Percentiles rank a stretch among this genome's conserved stretches.
Conservation (phyloP, 2,797 vertebrate genomes). For the Onychomys torridus region DNA sequence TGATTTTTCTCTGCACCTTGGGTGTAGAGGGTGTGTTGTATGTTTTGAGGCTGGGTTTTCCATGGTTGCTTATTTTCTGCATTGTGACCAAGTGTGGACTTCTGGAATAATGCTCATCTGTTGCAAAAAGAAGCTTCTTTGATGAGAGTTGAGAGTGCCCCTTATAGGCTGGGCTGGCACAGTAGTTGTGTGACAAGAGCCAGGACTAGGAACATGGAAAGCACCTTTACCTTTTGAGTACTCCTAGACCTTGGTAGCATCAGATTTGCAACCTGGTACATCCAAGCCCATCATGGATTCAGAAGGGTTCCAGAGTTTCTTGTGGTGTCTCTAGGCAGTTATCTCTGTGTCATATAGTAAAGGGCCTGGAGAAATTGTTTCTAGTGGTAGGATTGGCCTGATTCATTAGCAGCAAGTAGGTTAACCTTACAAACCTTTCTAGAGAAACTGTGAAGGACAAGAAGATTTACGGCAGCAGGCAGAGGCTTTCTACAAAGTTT, state of each 20-base stretch:
- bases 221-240: not conserved
- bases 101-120: too few relatives aligned
- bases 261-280: not conserved
- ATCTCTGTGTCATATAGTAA: not conserved
- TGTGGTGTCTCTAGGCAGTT: fast-evolving
- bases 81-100: not conserved
- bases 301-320: not conserved
- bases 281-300: not conserved
- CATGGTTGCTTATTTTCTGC: not conserved
- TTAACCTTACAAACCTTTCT: not conserved
- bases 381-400: not conserved
- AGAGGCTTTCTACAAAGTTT: not conserved
- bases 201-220: not conserved
- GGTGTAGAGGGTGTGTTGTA: not conserved
- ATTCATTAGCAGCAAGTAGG: not conserved
- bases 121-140: not conserved
- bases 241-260: not conserved
- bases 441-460: not conserved
- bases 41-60: not conserved
- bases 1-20: not conserved
- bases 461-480: not conserved
- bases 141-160: not conserved
- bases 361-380: not conserved
- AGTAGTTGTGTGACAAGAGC: not conserved
- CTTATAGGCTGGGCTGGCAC: not conserved